These are phyloP conservation scores for Tetrax tetrax DNA, from an alignment of 2,113 vertebrate genomes.

Conservation along the genomic window DNA sequence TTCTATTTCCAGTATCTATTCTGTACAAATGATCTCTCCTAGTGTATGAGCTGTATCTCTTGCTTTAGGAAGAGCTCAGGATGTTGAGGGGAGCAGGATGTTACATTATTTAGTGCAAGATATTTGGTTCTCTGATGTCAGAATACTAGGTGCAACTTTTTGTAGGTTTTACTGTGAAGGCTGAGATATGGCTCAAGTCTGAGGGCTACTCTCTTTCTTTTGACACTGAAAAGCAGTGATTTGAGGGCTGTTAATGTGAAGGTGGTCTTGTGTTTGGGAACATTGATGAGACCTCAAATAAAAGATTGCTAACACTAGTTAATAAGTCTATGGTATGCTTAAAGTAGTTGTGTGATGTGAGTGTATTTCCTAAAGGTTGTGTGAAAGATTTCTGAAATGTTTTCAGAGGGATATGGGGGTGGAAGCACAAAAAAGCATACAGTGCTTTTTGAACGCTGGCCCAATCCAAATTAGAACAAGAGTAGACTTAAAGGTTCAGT, in stretches of 20 bases:
- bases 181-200: neutral
- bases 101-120: neutral
- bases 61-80: neutral
- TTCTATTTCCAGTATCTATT: neutral
- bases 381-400: neutral
- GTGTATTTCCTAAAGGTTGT: neutral
- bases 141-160: neutral
- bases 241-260: neutral
- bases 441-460: neutral
- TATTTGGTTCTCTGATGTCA: neutral
- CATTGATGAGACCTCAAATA: neutral
- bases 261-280: neutral
- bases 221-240: neutral
- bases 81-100: neutral
- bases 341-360: neutral
- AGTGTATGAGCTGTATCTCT: neutral
- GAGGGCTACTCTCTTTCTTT: neutral
- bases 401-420: accelerated
- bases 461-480: neutral
- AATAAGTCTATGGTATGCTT: neutral
- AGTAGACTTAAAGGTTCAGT: neutral
- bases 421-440: neutral
- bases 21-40: neutral
- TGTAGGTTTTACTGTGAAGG: neutral
- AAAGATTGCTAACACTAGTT: neutral